Evolutionary conservation across 2,113 vertebrate species (phyloP).

Genomic region (Excalfactoria chinensis): DNA sequence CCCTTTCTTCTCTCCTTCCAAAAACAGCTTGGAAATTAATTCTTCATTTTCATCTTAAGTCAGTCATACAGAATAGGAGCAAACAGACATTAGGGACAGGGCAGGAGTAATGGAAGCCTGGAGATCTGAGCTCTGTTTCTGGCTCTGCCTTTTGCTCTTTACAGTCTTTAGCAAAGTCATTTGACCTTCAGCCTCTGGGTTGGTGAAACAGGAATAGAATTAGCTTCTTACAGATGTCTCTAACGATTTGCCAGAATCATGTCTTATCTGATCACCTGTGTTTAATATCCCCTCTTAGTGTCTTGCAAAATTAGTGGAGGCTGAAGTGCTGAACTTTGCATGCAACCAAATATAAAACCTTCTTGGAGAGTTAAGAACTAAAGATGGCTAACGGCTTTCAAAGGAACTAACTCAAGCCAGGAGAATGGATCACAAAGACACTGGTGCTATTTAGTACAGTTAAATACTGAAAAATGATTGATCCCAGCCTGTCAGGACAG

Average conservation of each 20-base stretch:
- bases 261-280: slow-evolving; percentile 52
- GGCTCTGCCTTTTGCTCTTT: slow-evolving; percentile 14
- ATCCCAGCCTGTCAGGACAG: neutral
- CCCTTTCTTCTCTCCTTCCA: slow-evolving; percentile 40
- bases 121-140: slow-evolving; percentile 21
- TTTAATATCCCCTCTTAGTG: neutral
- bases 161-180: slow-evolving; percentile 9
- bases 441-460: neutral
- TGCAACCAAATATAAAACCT: neutral
- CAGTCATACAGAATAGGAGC: slow-evolving; percentile 8
- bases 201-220: slow-evolving; percentile 26
- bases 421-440: neutral
- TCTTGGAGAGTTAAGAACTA: neutral
- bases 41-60: slow-evolving; percentile 50
- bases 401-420: neutral
- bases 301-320: slow-evolving; percentile 42
- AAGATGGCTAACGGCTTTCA: neutral
- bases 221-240: slow-evolving; percentile 47
- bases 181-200: slow-evolving; percentile 11
- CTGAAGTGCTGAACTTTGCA: slow-evolving; percentile 39
- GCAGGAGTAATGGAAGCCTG: slow-evolving; percentile 9
- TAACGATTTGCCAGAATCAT: slow-evolving; percentile 33
- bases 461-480: neutral
- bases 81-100: neutral
- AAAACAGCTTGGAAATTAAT: slow-evolving; percentile 46